phyloP scores from a whole-genome alignment of 1,140 invertebrate species.

The Neomicropteryx cornuta region DNA sequence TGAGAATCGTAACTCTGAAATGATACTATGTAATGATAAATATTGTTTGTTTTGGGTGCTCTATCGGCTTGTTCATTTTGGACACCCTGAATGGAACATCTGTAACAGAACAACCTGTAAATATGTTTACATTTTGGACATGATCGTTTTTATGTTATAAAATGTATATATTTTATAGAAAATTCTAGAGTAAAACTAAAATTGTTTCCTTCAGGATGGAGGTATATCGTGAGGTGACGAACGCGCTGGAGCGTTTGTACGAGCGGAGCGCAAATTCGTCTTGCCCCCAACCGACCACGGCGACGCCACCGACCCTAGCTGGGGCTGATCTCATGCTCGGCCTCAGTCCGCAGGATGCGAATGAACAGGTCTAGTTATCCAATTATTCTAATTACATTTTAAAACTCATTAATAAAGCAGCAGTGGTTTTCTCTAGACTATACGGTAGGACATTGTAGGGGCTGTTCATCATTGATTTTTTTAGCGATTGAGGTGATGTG shows the following conservation, averaged over 20 bases:
- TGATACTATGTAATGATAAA: too few species aligned
- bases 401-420: too few species aligned
- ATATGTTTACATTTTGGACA: background rate
- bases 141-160: background rate
- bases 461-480: too few species aligned
- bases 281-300: slow-evolving; percentile 21
- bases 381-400: too few species aligned
- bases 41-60: too few species aligned
- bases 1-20: too few species aligned
- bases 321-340: slow-evolving; percentile 27
- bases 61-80: too few species aligned
- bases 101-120: background rate
- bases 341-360: slow-evolving; percentile 30
- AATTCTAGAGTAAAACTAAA: background rate
- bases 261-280: slow-evolving; percentile 46
- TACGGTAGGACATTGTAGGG: too few species aligned
- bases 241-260: slow-evolving; percentile 69
- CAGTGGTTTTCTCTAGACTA: too few species aligned
- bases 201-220: slow-evolving; percentile 53
- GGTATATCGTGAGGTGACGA: slow-evolving; percentile 78
- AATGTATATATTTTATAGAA: slow-evolving; percentile 8
- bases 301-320: slow-evolving; percentile 26
- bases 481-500: too few species aligned
- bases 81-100: too few species aligned
- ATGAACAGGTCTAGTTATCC: slow-evolving; percentile 30